Evolutionary conservation across 2,113 vertebrate genomes (phyloP).

Genomic region (Sorex araneus): DNA sequence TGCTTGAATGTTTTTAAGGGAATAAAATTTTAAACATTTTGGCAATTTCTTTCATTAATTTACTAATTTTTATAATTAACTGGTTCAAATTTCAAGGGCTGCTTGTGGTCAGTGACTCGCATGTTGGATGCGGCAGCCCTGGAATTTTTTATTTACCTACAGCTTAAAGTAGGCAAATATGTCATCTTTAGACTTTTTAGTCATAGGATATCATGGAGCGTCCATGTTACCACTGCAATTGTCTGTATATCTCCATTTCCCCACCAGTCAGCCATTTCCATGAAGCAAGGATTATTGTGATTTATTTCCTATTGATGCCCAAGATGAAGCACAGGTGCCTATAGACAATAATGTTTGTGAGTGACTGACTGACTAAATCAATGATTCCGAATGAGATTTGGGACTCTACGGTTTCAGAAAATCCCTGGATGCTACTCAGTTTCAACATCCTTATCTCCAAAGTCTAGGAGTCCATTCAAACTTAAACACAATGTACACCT

Average conservation of each 20-base stretch:
- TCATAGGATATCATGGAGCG: neutral
- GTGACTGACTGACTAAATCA: neutral
- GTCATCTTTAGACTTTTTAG: neutral
- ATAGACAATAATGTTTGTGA: neutral
- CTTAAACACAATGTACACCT: neutral
- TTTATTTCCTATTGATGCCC: neutral
- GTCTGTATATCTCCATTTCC: neutral
- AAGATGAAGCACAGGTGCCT: neutral
- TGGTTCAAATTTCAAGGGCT: neutral
- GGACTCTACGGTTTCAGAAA: neutral
- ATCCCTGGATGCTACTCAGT: neutral
- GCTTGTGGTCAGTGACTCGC: neutral
- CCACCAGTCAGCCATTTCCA: neutral
- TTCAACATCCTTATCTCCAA: neutral
- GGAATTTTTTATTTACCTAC: neutral
- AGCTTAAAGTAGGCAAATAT: no score
- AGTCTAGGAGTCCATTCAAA: neutral
- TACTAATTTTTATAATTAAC: neutral
- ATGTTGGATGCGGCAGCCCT: rapidly evolving
- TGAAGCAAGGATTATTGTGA: neutral
- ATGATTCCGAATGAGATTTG: neutral
- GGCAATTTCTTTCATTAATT: neutral
- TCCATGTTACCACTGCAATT: neutral
- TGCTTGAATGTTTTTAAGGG: neutral
- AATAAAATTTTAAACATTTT: neutral